Evolutionary conservation across 2,113 vertebrate species (phyloP), one percentile per base, ranked within the genome.

Genomic region (Vulpes vulpes): DNA sequence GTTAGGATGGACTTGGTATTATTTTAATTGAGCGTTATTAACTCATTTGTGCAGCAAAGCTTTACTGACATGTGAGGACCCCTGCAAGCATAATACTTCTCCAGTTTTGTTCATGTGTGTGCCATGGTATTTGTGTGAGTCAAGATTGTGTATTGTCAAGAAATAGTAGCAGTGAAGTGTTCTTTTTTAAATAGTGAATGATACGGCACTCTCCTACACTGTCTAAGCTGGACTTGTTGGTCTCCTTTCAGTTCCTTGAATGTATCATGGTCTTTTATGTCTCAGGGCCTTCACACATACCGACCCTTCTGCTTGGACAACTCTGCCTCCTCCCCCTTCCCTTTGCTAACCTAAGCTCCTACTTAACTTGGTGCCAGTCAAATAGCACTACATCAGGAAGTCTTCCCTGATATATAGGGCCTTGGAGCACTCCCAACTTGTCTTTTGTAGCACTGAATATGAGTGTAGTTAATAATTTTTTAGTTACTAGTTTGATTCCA

Each of bases 11-110:
- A 78, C 89, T 71, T 62, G 67, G 17, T 71, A 5, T 53, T 94
- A 20, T 43, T 84, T 96, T 71, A 84, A 74, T 8, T 96, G 89
- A 91, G n/a, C 67, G 15, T 80, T 79, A 82, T 65, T 91, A 93
- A 49, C 60, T 79, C 32, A 60, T 85, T n/a, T 86, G 73, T 55
- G 23, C 7, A 82, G 55, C 35, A 92, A 94, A 86, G 32, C 23
- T 16, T 92, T 60, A 43, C 38, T 83, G 82, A 51, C 17, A 49
- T 49, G 64, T 27, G 35, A 32, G 25, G 2, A 64, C 4, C 4
- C 10, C 4, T 49, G 59, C 2, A 64, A 96, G 38, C 17, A n/a
- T 62, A 85, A 74, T 95, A 65, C 3, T 62, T 94, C 14, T 76
- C 74, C 20, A 64, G 49, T 86, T 89, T 94, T 25, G 87, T 25